Evolutionary conservation across 2,888 invertebrate species (phyloP).

Genomic region (Agrochola lychnidis): DNA sequence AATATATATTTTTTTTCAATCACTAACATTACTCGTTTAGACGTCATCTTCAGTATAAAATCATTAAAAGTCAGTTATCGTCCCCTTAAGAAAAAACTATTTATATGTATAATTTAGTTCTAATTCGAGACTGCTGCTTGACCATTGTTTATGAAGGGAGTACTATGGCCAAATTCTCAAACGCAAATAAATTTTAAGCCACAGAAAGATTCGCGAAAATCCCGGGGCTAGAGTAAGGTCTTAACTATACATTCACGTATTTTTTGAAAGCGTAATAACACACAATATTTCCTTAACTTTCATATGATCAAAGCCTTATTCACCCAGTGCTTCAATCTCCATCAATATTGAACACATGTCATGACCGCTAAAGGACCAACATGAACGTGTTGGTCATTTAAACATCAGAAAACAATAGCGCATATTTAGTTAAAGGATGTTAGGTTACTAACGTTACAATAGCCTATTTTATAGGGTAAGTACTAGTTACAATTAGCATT

Average conservation of each 20-base stretch:
- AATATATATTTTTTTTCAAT: no score
- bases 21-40: no score
- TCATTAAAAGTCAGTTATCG: no score
- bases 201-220: not conserved
- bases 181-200: no score
- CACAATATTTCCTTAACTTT: slow-evolving; percentile 16
- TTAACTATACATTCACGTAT: not conserved
- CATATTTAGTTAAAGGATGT: slow-evolving; percentile 49
- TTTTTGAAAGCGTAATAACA: not conserved
- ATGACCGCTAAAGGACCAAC: slow-evolving; percentile 38
- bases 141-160: not conserved
- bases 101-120: not conserved
- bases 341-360: slow-evolving; percentile 47
- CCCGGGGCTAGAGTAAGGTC: not conserved
- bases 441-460: slow-evolving; percentile 53
- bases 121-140: not conserved
- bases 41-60: no score
- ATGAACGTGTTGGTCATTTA: slow-evolving; percentile 48
- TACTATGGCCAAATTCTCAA: not conserved
- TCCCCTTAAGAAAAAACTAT: no score
- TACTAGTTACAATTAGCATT: slow-evolving; percentile 40
- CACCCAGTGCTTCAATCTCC: not conserved
- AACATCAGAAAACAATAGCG: slow-evolving; percentile 60
- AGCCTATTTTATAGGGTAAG: slow-evolving; percentile 47
- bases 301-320: slow-evolving; percentile 22